Base-by-base conservation (phyloP, 2,797 vertebrate species). In the Onychomys torridus region DNA sequence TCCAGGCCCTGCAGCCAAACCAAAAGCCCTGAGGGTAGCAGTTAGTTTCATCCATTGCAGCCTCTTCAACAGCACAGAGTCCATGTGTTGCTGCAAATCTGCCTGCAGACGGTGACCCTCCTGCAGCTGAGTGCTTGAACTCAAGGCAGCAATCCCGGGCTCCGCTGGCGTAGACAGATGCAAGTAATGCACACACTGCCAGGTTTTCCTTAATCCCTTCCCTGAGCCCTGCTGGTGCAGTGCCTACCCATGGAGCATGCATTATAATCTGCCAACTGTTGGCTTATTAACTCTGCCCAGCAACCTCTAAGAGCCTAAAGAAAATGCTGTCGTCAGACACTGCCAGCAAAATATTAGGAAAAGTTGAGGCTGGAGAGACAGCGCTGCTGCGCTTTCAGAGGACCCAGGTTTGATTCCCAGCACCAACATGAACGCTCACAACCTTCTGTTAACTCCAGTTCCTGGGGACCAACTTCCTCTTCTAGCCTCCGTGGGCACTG, bases 101-200 rank as follows among this genome's bases (percentile, higher is more conserved):
- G 32, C 32, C 55, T 93, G 95, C 55, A 34, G 78, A 93, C 46
- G 55, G 61, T 32, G 65, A 90, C 69, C 4, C 27, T 85, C 83
- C 82, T 11, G 37, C 43, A 88, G 71, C 2, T 40, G n/a, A 76
- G 65, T 43, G 27, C 71, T 43, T 71, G 82, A 34, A 67, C 32
- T 88, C 78, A 63, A 93, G 19, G 86, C 87, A 90, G 37, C 37
- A 96, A 27, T 94, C 46, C 84, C 37, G 96, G 57, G 73, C 46
- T 95, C 91, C 61, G 75, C 32, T 21, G 92, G 2, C 40, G 59
- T 34, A 37, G 77, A 71, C 9, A 94, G 81, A 87, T 67, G 49
- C 27, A 85, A 3, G 40, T 46, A 93, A 89, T 77, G 52, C 78
- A 34, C 49, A 21, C n/a, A n/a, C 46, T 75, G 49, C 90, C 34